phyloP scores from a whole-genome alignment of 92 coral and sea anemone genomes.

The Epizoanthus stellaris region DNA sequence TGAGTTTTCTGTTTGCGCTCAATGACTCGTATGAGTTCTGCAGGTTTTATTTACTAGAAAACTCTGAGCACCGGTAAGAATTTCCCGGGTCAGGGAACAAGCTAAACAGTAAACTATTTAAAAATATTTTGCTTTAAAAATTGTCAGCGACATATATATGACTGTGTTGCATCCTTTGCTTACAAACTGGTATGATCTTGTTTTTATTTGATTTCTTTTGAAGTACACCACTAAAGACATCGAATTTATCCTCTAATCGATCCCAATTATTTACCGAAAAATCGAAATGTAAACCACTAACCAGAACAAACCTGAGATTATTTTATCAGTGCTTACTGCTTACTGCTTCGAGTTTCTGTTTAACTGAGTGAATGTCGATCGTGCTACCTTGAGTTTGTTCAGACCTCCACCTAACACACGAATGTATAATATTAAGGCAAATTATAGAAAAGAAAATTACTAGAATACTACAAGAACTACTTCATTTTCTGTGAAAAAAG shows the following conservation, averaged over 20 bases:
- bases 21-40: slow-evolving; percentile 31
- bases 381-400: too few species aligned
- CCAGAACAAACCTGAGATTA: too few species aligned
- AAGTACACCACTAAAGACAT: background rate
- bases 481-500: background rate
- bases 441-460: too few species aligned
- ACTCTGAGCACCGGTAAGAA: slow-evolving; percentile 15
- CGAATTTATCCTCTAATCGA: too few species aligned
- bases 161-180: too few species aligned
- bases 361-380: too few species aligned
- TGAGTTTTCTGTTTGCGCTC: background rate
- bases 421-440: too few species aligned
- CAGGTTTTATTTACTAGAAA: slow-evolving; percentile 15
- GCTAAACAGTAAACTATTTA: background rate
- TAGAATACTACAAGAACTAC: background rate
- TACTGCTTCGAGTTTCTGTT: too few species aligned
- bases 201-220: slow-evolving; percentile 10
- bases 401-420: too few species aligned
- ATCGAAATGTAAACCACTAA: too few species aligned
- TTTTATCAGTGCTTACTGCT: too few species aligned
- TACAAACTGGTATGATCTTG: slow-evolving; percentile 14
- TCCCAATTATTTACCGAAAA: too few species aligned
- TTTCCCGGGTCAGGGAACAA: slow-evolving; percentile 45
- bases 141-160: background rate
- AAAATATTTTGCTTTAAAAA: background rate